Evolutionary conservation across 2,888 invertebrate species (phyloP).

Genomic region (Sarcophaga carnaria): DNA sequence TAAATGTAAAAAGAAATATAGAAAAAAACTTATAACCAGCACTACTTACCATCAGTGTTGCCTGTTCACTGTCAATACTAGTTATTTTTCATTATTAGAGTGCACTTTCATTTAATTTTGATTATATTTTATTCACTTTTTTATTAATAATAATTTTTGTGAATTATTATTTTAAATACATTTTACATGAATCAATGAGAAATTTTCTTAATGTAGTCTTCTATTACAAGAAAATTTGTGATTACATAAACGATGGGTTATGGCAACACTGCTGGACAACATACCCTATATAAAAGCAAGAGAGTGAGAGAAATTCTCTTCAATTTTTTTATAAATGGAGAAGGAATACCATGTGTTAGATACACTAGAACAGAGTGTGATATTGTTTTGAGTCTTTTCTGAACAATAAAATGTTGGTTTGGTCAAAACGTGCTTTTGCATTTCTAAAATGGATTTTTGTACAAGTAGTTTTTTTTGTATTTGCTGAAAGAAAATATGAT

Average conservation of each 20-base stretch:
- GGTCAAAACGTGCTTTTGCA: conserved; percentile 3
- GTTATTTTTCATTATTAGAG: too few species aligned
- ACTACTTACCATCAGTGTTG: not conserved
- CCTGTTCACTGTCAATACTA: too few species aligned
- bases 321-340: conserved; percentile 1
- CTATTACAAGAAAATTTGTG: too few species aligned
- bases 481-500: not conserved
- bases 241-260: too few species aligned
- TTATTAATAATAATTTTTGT: too few species aligned
- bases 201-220: not conserved
- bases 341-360: conserved; percentile 19
- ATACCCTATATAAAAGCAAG: conserved; percentile 1
- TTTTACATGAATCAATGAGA: too few species aligned
- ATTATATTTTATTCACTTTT: too few species aligned
- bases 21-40: not conserved
- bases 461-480: not conserved
- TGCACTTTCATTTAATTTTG: too few species aligned
- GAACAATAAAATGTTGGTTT: not conserved
- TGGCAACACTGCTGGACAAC: not conserved
- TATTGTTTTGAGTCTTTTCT: not conserved
- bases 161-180: too few species aligned
- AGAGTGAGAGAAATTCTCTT: too few species aligned
- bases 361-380: not conserved
- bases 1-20: conserved; percentile 36
- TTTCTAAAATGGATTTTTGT: not conserved